Evolutionary conservation across 2,888 invertebrate species (phyloP), one percentile per base, ranked within the genome.

Genomic region (Polia nebulosa): DNA sequence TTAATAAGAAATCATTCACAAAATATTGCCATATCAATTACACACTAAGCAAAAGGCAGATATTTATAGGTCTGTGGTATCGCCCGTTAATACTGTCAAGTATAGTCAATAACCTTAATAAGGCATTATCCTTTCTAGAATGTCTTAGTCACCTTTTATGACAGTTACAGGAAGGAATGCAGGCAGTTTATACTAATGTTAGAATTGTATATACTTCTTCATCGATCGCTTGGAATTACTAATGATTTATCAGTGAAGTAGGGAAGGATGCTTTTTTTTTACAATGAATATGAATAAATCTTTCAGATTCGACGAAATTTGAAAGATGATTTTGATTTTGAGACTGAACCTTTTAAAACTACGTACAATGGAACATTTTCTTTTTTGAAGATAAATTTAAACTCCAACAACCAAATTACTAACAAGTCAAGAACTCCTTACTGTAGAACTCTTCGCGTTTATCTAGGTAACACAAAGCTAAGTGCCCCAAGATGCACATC

Each of bases 401-500:
- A 13, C n/a, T n/a, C n/a, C 6, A 39, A 20, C 25, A 32, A 6
- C n/a, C 7, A 36, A 49, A 11, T 41, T 56, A 56, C 36, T 71
- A 47, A 44, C 20, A 34, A 11, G 22, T 52, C 15, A 60, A 65
- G 58, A 59, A 68, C 56, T 22, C 44, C 11, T 57, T 17, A 47
- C 34, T 27, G 47, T 34, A 57, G 15, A 76, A 56, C 55, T 58
- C 39, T 22, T 55, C 49, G 20, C 15, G 7, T 57, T 62, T 55
- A 70, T 61, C 71, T 76, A 70, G 53, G 77, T 76, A 70, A 77
- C 57, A 55, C 36, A 60, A 76, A 76, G 39, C 39, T 49, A 58
- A 80, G 69, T 70, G 63, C 60, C 60, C 77, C 77, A 70, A 77
- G 77, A 80, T 77, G 57, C 77, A 59, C 80, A 77, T 77, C 77